phyloP scores from a whole-genome alignment of 2,888 invertebrate genomes.

The Azorinus chamasolen region DNA sequence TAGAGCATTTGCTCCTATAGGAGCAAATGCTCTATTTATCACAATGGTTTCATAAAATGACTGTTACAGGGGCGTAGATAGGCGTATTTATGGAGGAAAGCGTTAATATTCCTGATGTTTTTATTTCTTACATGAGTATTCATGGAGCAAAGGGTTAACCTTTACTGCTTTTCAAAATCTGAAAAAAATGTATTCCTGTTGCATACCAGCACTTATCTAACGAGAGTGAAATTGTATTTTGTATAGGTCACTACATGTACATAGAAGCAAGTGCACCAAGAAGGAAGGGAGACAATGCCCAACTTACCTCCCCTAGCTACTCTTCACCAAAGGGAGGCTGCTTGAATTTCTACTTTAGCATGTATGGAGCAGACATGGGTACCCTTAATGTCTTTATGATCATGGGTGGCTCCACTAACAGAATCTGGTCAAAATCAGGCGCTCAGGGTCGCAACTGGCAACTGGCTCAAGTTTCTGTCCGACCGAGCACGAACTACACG shows the following conservation, averaged over 20 bases:
- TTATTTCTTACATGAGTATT: no score
- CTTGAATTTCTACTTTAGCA: conserved; percentile 83
- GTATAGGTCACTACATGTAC: conserved; percentile 79
- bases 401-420: conserved; percentile 25
- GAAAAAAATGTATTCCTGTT: no score
- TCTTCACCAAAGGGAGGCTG: conserved; percentile 71
- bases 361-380: conserved; percentile 80
- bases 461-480: conserved; percentile 68
- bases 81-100: no score
- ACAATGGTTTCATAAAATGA: no score
- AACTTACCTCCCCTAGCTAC: conserved; percentile 66
- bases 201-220: no score
- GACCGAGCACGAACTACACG: conserved; percentile 61
- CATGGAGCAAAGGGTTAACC: no score
- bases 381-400: conserved; percentile 72
- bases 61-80: no score
- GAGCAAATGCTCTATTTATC: no score
- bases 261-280: conserved; percentile 87
- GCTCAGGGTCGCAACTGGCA: conserved; percentile 74
- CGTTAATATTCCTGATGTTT: no score
- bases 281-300: conserved; percentile 88
- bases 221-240: conserved; percentile 2
- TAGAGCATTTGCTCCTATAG: no score
- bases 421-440: conserved; percentile 68
- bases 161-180: neutral